Conservation (phyloP, 2,888 invertebrate species). For the Thyatira batis region DNA sequence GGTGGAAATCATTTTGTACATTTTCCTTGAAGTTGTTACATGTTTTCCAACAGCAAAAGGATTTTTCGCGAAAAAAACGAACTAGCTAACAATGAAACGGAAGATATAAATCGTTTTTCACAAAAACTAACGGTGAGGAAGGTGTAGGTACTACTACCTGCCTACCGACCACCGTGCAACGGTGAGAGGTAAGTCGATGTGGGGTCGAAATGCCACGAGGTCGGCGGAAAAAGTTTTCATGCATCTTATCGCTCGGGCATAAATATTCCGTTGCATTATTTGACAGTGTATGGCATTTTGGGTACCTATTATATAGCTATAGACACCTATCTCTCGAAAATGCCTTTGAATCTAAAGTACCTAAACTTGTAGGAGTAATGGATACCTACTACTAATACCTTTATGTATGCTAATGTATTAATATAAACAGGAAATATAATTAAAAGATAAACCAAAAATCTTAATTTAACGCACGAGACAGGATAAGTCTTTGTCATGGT, state of each 20-base stretch:
- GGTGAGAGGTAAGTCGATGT: constrained; percentile 32
- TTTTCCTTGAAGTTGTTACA: neutral
- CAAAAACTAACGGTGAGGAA: constrained; percentile 34
- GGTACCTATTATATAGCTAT: no score
- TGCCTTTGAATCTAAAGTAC: no score
- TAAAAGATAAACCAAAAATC: no score
- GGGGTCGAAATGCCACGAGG: constrained; percentile 42
- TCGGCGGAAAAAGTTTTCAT: constrained; percentile 26
- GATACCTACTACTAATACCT: no score
- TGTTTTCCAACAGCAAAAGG: neutral
- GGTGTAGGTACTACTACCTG: neutral
- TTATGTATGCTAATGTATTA: no score
- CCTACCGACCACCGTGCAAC: constrained; percentile 13
- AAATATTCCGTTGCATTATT: constrained; percentile 39
- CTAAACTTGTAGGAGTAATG: no score
- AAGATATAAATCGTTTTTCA: constrained; percentile 55
- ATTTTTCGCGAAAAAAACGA: constrained; percentile 16
- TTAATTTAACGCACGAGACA: constrained; percentile 8
- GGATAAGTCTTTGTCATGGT: constrained; percentile 29
- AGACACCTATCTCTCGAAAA: no score
- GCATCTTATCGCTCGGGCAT: constrained; percentile 30
- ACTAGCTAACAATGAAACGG: constrained; percentile 36
- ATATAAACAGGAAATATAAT: no score
- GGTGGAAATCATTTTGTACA: neutral
- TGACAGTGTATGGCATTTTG: constrained; percentile 23